A percentile compares a stretch with the other conserved stretches of the same genome.
Evolutionary conservation across 2,797 vertebrate genomes (phyloP).

Genomic region (Melanotaenia pygmaea): DNA sequence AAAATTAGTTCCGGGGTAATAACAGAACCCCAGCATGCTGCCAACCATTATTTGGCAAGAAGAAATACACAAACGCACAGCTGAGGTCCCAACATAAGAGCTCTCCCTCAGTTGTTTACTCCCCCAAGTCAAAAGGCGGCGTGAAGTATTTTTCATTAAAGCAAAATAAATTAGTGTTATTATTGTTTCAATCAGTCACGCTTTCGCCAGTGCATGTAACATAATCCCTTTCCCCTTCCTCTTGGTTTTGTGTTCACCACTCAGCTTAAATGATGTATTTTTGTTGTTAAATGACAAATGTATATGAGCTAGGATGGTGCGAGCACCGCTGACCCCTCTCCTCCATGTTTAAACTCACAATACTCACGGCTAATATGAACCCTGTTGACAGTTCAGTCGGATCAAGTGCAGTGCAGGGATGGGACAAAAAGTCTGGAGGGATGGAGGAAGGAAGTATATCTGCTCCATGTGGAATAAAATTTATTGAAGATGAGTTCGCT

Average conservation of each 20-base stretch:
- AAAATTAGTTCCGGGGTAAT: conserved; percentile 69
- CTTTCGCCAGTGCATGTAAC: conserved; percentile 62
- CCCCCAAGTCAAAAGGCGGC: conserved; percentile 63
- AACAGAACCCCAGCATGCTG: conserved; percentile 57
- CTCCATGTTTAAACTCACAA: conserved; percentile 47
- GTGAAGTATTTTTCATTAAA: conserved; percentile 82
- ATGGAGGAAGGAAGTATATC: not conserved
- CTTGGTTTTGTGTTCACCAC: conserved; percentile 64
- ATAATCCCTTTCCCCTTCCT: conserved; percentile 59
- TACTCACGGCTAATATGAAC: conserved; percentile 60
- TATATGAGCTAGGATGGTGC: conserved; percentile 51
- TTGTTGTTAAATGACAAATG: conserved; percentile 80
- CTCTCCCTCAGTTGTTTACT: conserved; percentile 71
- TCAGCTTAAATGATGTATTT: conserved; percentile 76
- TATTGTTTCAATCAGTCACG: conserved; percentile 77
- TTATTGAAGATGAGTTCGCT: conserved; percentile 2
- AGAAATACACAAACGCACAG: conserved; percentile 67
- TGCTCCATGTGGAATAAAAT: conserved; percentile 19
- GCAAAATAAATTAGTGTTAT: conserved; percentile 78
- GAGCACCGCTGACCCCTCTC: conserved; percentile 55
- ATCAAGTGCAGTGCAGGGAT: conserved; percentile 54
- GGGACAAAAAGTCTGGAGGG: conserved; percentile 28
- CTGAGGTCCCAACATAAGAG: conserved; percentile 51
- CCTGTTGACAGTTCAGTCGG: conserved; percentile 67
- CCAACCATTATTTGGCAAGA: conserved; percentile 61